Evolutionary conservation across 2,888 invertebrate species (phyloP).

Genomic region (Thalpophila matura): DNA sequence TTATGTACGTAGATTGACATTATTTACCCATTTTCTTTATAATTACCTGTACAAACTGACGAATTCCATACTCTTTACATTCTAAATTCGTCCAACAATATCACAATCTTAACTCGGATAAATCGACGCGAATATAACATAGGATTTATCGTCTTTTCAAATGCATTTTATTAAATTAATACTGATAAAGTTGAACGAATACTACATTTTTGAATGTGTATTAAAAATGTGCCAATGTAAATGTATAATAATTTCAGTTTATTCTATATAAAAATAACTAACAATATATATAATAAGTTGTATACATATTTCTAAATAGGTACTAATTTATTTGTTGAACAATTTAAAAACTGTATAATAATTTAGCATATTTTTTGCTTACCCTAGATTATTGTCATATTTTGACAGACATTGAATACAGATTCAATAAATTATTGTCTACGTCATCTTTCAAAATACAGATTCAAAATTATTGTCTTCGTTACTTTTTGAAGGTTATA

Average conservation of each 20-base stretch:
- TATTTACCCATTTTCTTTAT: constrained; percentile 78
- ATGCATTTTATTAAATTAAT: constrained; percentile 20
- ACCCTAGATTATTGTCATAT: constrained; percentile 56
- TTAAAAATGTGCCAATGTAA: constrained; percentile 22
- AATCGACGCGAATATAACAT: constrained; percentile 56
- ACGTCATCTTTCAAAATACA: constrained; percentile 37
- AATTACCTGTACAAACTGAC: constrained; percentile 76
- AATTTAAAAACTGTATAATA: constrained; percentile 43
- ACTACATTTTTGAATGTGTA: constrained; percentile 41
- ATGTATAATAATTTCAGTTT: constrained; percentile 28
- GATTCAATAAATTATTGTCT: constrained; percentile 60
- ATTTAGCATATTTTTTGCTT: constrained; percentile 41
- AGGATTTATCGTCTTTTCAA: constrained; percentile 21
- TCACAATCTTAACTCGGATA: constrained; percentile 73
- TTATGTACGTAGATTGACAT: constrained; percentile 85
- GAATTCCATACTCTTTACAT: constrained; percentile 64
- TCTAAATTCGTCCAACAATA: constrained; percentile 71
- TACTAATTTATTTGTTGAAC: constrained; percentile 33
- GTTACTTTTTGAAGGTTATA: constrained; percentile 17
- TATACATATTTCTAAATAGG: constrained; percentile 31
- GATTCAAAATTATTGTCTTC: constrained; percentile 54
- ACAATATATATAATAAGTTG: constrained; percentile 49
- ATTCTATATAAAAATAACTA: constrained; percentile 43
- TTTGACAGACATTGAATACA: constrained; percentile 36
- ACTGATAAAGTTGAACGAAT: constrained; percentile 53